Base-by-base conservation (phyloP, 2,113 vertebrate species). In the Lamprologus ornatipinnis region DNA sequence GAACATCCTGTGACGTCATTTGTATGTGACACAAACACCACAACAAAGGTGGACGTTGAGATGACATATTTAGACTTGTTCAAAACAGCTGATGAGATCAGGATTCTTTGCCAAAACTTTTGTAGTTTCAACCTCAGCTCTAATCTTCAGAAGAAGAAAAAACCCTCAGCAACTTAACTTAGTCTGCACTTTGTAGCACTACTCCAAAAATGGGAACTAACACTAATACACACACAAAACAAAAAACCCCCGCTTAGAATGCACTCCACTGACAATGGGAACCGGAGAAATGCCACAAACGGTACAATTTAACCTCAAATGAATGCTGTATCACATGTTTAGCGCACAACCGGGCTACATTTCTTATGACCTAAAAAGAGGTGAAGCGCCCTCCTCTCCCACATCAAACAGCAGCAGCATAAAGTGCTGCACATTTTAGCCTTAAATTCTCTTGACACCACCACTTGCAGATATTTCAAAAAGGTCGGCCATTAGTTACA, bases 321-420 rank as follows among this genome's bases (percentile, higher is more conserved):
- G 4, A 83, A 70, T 4, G 4, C 3, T 45, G 17, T 8, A 6
- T 82, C 40, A 47, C 17, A 12, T 12, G 13, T 68, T 49, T 19
- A 8, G 78, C 28, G 9, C 5, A 21, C 8, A 12, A 70, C 1
- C 3, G 2, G 3, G 15, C 17, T 40, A 57, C 8, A 31, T 55
- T 83, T 75, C 26, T 51, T 9, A 21, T n/a, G 12, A 19, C 35
- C 19, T 75, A 80, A 82, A 78, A 78, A 6, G 14, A 11, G n/a
- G 19, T 4, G 14, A 15, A 7, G 28, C 3, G 2, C 42, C 85
- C 63, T 75, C 35, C 49, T n/a, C 9, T 31, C 2, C 5, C 0
- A 87, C 83, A 82, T 83, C 58, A 87, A 87, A 89, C 53, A 80
- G 35, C 82, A 47, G 68, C 5, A 7, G 37, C 19, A 80, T 81